Evolutionary conservation across 2,113 vertebrate genomes (phyloP).

Genomic region (Sula dactylatra): DNA sequence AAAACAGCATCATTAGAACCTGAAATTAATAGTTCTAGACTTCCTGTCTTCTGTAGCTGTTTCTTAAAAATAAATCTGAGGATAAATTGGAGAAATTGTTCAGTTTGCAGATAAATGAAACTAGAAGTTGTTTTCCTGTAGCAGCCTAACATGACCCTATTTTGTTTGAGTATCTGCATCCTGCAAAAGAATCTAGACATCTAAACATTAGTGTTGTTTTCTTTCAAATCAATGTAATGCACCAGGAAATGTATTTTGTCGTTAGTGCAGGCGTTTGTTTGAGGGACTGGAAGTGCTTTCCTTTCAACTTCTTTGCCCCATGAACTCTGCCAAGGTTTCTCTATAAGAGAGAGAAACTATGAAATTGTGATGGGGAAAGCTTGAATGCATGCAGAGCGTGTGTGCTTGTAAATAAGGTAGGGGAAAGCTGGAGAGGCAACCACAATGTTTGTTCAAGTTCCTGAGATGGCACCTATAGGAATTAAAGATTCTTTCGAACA

Average conservation of each 20-base stretch:
- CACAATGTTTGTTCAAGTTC: not conserved
- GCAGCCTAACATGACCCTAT: not conserved
- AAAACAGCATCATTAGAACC: not conserved
- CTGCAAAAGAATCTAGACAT: not conserved
- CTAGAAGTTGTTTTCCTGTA: not conserved
- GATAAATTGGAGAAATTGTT: not conserved
- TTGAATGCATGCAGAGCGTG: not conserved
- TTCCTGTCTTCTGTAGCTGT: not conserved
- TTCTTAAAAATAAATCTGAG: not conserved
- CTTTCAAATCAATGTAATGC: not conserved
- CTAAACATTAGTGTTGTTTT: not conserved
- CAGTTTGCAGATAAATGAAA: not conserved
- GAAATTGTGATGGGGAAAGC: not conserved
- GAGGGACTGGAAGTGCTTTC: not conserved
- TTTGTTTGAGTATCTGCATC: not conserved
- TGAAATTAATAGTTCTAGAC: not conserved
- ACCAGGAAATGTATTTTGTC: not conserved
- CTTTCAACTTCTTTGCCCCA: not conserved
- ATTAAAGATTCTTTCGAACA: not conserved
- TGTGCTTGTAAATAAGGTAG: not conserved
- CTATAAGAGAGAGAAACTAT: not conserved
- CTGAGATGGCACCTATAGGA: not conserved
- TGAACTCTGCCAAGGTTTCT: not conserved
- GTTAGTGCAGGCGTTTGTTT: not conserved
- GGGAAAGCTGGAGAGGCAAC: not conserved